Evolutionary conservation across 1,140 invertebrate genomes (phyloP), one percentile per base, ranked within the genome.

Genomic region (Sarcophaga bullata): DNA sequence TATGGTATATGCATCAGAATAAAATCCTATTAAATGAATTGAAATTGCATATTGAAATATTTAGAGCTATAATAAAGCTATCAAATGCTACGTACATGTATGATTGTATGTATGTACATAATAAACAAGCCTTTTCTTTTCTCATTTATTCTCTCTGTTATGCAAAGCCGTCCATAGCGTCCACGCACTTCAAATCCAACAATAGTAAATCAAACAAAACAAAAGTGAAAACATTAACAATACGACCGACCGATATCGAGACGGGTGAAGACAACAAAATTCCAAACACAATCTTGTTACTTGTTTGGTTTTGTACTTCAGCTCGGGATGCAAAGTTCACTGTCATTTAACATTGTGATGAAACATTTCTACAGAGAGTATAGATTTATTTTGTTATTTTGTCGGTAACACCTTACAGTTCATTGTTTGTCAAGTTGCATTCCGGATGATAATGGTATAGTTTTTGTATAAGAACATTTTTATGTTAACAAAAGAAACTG

Each of bases 181-280:
- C 54, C 54, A 58, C 54, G 54, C 54, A 58, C 54, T 58, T 58
- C 54, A 58, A 58, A 58, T n/a, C 54, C 54, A 58, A 58, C 54
- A 58, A n/a, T n/a, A 15, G 11, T 4, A 37, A 37, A 37, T 37
- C 25, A 11, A 58, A n/a, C 54, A 54, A 15, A 37, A 37, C 25
- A 37, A 37, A 37, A 37, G 1, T 4, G 25, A 37, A 37, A 37
- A 37, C 25, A 37, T 37, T 37, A 37, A 37, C 25, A 37, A 37
- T 37, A 37, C 25, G 25, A 37, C 1, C 25, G 25, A 37, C 1
- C 25, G 25, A 37, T 37, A 4, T n/a, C 7, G 54, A 4, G 52
- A 13, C 54, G 7, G 25, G 15, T 58, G 54, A 58, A 58, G n/a
- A n/a, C 13, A 58, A 58, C 54, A 58, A 58, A 58, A 58, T 58